Percentiles rank a stretch among this genome's conserved stretches.
Conservation (phyloP, 2,113 vertebrate species). For the Siniperca knerii region DNA sequence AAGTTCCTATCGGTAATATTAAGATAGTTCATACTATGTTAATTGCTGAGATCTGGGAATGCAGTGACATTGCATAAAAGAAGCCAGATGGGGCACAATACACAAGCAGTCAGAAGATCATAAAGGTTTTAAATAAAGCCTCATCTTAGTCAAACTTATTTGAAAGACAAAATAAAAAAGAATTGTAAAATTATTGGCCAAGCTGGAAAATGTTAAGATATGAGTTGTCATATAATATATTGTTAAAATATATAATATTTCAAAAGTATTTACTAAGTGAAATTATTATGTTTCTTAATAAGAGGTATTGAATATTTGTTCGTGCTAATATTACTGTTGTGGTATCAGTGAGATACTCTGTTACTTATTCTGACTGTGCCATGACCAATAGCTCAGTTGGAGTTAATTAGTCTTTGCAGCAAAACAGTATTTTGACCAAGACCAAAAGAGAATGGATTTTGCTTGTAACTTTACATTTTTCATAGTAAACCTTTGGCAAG, state of each 20-base stretch:
- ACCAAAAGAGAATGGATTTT: neutral
- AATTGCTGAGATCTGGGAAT: constrained; percentile 21
- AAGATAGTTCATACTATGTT: neutral
- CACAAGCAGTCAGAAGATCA: neutral
- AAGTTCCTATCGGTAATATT: neutral
- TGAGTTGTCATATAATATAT: neutral
- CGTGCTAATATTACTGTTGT: neutral
- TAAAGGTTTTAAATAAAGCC: constrained; percentile 12
- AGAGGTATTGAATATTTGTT: neutral
- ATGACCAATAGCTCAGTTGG: neutral
- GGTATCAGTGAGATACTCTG: no score
- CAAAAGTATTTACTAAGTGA: neutral
- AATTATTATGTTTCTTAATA: neutral
- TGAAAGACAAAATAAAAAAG: neutral
- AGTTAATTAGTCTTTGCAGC: no score
- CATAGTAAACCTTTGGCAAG: no score
- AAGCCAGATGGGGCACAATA: neutral
- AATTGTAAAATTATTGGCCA: neutral
- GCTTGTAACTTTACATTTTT: no score
- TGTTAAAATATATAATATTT: no score
- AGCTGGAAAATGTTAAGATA: neutral
- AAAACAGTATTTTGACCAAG: neutral
- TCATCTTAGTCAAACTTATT: neutral
- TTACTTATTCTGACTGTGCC: neutral
- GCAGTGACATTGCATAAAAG: neutral